Base-by-base conservation (phyloP, 1,140 invertebrate genomes). In the Berghia stephanieae region DNA sequence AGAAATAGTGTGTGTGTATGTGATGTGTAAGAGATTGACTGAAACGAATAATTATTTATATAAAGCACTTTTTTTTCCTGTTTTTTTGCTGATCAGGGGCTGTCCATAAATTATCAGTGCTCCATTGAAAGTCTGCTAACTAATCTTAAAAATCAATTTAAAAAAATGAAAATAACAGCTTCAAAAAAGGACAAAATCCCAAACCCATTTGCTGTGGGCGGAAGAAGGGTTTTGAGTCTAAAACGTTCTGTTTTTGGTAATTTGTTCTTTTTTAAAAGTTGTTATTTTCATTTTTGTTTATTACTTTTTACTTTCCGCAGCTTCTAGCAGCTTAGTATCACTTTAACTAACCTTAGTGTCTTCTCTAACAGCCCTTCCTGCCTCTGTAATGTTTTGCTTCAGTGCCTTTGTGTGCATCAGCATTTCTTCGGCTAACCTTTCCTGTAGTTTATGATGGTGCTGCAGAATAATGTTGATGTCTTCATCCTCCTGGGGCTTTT, bases 401-500 rank as follows among this genome's bases (percentile, higher is more conserved):
- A 98, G 92, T 86, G 92, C 96, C 73, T 92, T 93, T 0, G 96
- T 95, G 80, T 98, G 92, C n/a, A 92, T 90, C 2, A 98, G 89
- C 95, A 98, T 97, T 84, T 98, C 95, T 82, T 97, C 95, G 0
- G 96, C 95, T 57, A 98, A 94, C 87, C 95, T 96, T 84, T 97
- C 95, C 86, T 98, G 96, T 87, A 95, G 93, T 81, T 94, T 93
- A 82, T 95, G 92, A 86, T 97, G 95, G 87, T 95, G 94, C 86
- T 95, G 94, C 46, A 98, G 90, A 18, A 96, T 85, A 68, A 93
- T 92, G 87, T 96, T 94, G 69, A 96, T 91, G 86, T 96, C 94
- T 80, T 94, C 92, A 75, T 82, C 69, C 8, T 66, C 77, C 49
- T 8, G 71, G 13, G 79, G 69, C 42, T 69, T 69, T 31, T 75